Base-by-base conservation (phyloP, 2,888 invertebrate species). In the Emmelina monodactyla region DNA sequence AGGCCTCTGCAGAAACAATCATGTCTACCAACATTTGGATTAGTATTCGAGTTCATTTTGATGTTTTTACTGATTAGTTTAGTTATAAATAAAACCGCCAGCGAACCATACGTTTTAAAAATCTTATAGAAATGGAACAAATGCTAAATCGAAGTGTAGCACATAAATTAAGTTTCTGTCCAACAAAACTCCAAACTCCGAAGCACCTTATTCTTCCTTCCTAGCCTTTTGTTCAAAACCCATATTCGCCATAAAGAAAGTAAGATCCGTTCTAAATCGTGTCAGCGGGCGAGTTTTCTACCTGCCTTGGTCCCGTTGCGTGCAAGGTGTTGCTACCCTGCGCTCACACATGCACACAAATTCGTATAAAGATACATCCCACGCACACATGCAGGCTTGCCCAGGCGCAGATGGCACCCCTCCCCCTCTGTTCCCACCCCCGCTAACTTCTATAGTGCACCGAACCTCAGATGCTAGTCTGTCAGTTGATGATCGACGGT, bases 241-340 rank as follows among this genome's bases (percentile, higher is more conserved):
- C n/a, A n/a, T n/a, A 71, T 71, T 70, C 62, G 69, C 64, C 50
- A 59, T 50, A 52, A 44, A 55, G 63, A 66, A 65, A 68, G 65
- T 63, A 53, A 64, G 66, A 66, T 65, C 65, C 62, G 67, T 62
- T 54, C 57, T 55, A 56, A 70, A 66, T 64, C 59, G 60, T 70
- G 69, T 69, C 71, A 70, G 65, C 60, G 48, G 55, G 53, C 58
- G 55, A 53, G 43, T 40, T 54, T 50, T 65, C 72, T 78, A 76
- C 76, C 78, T 79, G 76, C 75, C n/a, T 65, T 52, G 41, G 56
- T 78, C 71, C 76, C 78, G 75, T 76, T 75, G 75, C 70, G 63
- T 66, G 76, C 76, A 76, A 76, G 76, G 76, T 76, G 75, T 62
- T 4, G 6, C 53, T 62, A 61, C 63, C 61, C 62, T 55, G 50